These are phyloP conservation scores for Danio rerio DNA, from an alignment of 2,113 vertebrate species.

Conservation along the genomic window DNA sequence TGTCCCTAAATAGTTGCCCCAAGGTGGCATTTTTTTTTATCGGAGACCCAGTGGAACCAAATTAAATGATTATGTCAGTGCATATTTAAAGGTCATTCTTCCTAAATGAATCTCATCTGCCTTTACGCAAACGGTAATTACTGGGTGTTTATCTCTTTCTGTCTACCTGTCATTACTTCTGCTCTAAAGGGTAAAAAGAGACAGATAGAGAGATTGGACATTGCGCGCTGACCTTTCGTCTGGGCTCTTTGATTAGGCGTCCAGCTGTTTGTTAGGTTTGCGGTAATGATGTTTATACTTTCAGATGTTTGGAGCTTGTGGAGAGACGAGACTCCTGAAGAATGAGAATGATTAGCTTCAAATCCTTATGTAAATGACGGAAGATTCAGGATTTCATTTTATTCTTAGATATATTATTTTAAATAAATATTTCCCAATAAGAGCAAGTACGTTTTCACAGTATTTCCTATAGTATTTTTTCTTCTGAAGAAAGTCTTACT, in stretches of 20 bases:
- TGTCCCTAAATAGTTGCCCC: background rate
- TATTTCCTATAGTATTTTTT: no score
- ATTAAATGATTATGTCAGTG: background rate
- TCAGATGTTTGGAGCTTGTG: slow-evolving; percentile 21
- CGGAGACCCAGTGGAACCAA: background rate
- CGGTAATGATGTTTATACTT: slow-evolving; percentile 17
- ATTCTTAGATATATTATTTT: no score
- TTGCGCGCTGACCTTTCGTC: slow-evolving; percentile 9
- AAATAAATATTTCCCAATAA: no score
- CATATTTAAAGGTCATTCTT: slow-evolving; percentile 43
- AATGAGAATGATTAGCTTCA: no score
- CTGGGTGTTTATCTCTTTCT: slow-evolving; percentile 6
- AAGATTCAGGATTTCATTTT: no score
- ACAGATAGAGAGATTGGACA: slow-evolving; percentile 2
- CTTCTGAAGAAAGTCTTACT: no score
- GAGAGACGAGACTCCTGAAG: background rate
- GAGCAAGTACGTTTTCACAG: no score
- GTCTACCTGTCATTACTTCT: slow-evolving; percentile 5
- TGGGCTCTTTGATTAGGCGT: background rate
- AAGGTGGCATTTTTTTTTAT: background rate
- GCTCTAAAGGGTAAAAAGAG: slow-evolving; percentile 37
- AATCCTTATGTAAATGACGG: no score
- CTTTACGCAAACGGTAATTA: slow-evolving; percentile 37
- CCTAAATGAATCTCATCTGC: slow-evolving; percentile 4
- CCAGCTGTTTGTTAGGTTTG: slow-evolving; percentile 16